phyloP scores from a whole-genome alignment of 2,113 vertebrate species.

The Athene cunicularia region DNA sequence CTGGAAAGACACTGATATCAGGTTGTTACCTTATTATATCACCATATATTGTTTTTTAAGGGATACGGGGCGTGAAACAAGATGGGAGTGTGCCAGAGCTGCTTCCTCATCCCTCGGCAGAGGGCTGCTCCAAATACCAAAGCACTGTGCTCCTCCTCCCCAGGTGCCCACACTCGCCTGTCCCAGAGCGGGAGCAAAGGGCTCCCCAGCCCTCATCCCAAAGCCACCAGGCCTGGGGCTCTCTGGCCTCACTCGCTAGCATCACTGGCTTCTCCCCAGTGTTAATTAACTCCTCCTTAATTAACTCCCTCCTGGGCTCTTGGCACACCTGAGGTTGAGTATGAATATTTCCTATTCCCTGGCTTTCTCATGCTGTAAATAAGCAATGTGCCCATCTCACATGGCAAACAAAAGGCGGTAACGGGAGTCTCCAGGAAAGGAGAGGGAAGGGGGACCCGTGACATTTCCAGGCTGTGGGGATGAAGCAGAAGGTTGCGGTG shows the following conservation, averaged over 20 bases:
- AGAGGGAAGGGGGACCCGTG: background rate
- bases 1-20: background rate
- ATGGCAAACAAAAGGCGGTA: background rate
- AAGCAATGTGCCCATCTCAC: accelerated
- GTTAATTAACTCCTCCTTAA: background rate
- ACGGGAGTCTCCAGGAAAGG: background rate
- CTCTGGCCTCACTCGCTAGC: accelerated
- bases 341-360: background rate
- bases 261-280: background rate
- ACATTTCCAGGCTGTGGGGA: background rate
- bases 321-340: accelerated
- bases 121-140: background rate
- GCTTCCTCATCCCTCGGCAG: background rate
- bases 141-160: accelerated
- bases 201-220: background rate
- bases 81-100: background rate
- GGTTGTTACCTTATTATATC: background rate
- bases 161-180: accelerated
- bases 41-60: background rate
- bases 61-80: background rate
- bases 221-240: background rate
- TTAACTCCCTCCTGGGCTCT: background rate
- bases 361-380: background rate
- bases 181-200: background rate
- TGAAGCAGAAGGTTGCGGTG: background rate